A percentile compares a stretch with the other conserved stretches of the same genome.
Conservation (phyloP, 2,888 invertebrate genomes). For the Anthoptus insignis region DNA sequence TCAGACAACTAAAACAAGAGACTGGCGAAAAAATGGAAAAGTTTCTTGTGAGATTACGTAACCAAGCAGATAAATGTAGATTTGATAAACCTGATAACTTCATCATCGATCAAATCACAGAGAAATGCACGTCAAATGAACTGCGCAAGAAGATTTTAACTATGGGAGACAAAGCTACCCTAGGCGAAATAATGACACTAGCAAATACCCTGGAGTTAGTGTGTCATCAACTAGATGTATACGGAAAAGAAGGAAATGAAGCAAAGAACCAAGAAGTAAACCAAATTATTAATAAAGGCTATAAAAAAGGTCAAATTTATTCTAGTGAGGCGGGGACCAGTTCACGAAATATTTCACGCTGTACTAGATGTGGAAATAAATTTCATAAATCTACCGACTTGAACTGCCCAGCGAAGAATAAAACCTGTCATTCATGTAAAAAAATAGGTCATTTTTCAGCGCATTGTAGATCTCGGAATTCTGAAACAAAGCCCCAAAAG, state of each 20-base stretch:
- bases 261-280: neutral
- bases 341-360: neutral
- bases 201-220: constrained; percentile 43
- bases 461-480: constrained; percentile 13
- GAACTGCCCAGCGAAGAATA: constrained; percentile 26
- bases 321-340: neutral
- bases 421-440: constrained; percentile 29
- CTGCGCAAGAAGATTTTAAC: constrained; percentile 41
- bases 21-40: constrained; percentile 43
- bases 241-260: constrained; percentile 1
- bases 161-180: constrained; percentile 30
- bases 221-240: constrained; percentile 30
- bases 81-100: constrained; percentile 37
- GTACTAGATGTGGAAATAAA: constrained; percentile 13
- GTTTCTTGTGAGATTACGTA: constrained; percentile 35
- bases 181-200: constrained; percentile 37
- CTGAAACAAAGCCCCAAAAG: neutral
- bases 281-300: neutral
- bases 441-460: constrained; percentile 30
- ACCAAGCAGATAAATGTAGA: constrained; percentile 43
- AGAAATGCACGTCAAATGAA: constrained; percentile 38
- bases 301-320: neutral
- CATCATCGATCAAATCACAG: constrained; percentile 43
- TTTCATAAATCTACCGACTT: neutral
- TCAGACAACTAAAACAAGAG: neutral